Evolutionary conservation across 2,113 vertebrate species (phyloP).

Genomic region (Nanger granti): DNA sequence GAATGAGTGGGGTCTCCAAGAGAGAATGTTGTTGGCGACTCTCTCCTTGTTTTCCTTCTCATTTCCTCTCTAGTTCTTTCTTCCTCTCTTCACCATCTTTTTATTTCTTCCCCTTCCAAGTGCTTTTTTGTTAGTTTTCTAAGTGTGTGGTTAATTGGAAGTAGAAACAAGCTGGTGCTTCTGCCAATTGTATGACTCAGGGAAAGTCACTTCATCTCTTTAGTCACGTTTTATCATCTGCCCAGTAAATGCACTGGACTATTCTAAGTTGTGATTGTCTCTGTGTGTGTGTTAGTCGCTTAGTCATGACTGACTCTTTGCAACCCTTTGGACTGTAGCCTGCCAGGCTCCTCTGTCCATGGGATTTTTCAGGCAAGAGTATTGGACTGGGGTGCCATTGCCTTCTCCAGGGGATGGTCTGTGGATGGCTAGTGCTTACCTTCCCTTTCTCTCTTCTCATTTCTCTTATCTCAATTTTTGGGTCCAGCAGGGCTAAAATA

Average conservation of each 20-base stretch:
- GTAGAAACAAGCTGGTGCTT: background rate
- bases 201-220: background rate
- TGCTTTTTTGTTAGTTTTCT: background rate
- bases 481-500: background rate
- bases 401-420: background rate
- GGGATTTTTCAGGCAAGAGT: background rate
- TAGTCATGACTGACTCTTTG: background rate
- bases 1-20: background rate
- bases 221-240: background rate
- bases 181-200: background rate
- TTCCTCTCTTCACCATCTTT: background rate
- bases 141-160: background rate
- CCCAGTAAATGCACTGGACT: background rate
- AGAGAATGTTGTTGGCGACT: background rate
- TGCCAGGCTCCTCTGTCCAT: background rate
- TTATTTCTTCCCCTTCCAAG: background rate
- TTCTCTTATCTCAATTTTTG: background rate
- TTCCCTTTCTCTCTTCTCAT: background rate
- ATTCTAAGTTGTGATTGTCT: background rate
- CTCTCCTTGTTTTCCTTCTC: background rate
- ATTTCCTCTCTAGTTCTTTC: background rate
- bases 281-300: background rate
- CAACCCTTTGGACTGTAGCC: background rate
- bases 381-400: background rate
- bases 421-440: background rate